Evolutionary conservation across 1,140 invertebrate species (phyloP).

Genomic region (Conus ventricosus): DNA sequence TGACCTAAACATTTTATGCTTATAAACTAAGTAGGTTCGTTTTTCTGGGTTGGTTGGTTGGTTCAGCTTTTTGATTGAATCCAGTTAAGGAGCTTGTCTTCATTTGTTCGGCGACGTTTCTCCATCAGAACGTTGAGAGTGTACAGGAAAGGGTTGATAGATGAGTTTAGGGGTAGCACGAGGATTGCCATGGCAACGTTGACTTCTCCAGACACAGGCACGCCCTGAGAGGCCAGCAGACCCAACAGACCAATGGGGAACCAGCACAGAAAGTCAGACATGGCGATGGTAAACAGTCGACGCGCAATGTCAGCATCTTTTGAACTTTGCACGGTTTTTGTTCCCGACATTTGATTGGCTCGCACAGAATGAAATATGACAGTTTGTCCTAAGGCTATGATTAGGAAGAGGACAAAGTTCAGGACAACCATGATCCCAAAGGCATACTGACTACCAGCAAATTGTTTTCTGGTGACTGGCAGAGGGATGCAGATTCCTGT

Average conservation of each 20-base stretch:
- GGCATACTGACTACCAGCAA: not conserved
- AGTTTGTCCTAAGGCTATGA: not conserved
- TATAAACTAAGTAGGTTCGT: too few relatives aligned
- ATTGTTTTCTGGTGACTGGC: not conserved
- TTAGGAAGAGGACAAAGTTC: not conserved
- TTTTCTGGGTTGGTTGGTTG: too few relatives aligned
- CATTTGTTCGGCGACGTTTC: not conserved
- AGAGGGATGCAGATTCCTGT: not conserved
- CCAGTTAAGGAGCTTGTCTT: too few relatives aligned
- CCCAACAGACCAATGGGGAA: not conserved
- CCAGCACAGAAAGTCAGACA: constrained; percentile 6
- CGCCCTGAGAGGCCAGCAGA: not conserved
- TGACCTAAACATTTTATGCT: too few relatives aligned
- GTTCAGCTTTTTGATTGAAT: too few relatives aligned
- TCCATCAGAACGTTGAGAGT: not conserved
- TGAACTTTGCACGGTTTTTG: not conserved
- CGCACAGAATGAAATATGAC: not conserved
- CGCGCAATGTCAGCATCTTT: not conserved
- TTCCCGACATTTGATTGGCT: too few relatives aligned
- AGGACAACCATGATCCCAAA: not conserved
- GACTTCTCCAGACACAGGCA: not conserved
- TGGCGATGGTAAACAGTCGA: not conserved
- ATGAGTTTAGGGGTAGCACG: not conserved
- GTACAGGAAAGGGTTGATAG: constrained; percentile 1
- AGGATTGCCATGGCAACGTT: not conserved